Conservation (phyloP, 2,113 vertebrate genomes). For the Labeo rohita region DNA sequence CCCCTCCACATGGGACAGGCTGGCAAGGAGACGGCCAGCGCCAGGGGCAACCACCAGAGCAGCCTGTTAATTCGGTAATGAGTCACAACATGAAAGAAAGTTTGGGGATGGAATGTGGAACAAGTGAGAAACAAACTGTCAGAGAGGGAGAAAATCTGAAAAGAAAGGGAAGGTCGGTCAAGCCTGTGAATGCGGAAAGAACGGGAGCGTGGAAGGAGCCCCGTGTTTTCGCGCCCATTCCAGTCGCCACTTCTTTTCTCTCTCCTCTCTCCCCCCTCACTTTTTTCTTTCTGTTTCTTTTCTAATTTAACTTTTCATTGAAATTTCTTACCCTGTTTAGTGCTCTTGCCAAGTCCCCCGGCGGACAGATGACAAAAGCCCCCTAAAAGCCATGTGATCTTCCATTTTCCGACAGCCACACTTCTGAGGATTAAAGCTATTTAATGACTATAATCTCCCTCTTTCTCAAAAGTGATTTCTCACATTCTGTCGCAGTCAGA, state of each 20-base stretch:
- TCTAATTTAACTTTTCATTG: slow-evolving; percentile 88
- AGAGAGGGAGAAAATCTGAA: slow-evolving; percentile 63
- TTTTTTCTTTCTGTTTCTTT: slow-evolving; percentile 73
- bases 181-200: slow-evolving; percentile 61
- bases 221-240: slow-evolving; percentile 63
- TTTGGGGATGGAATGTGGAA: slow-evolving; percentile 53
- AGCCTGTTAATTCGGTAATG: slow-evolving; percentile 69
- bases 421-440: slow-evolving; percentile 92
- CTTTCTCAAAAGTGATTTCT: slow-evolving; percentile 82
- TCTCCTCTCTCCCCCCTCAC: slow-evolving; percentile 52
- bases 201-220: slow-evolving; percentile 56
- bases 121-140: slow-evolving; percentile 59
- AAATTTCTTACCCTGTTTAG: slow-evolving; percentile 81
- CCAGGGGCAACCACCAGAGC: slow-evolving; percentile 60
- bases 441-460: slow-evolving; percentile 93
- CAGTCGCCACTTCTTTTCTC: slow-evolving; percentile 37
- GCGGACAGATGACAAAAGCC: slow-evolving; percentile 81
- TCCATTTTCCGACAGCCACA: slow-evolving; percentile 87
- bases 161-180: slow-evolving; percentile 60
- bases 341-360: slow-evolving; percentile 83
- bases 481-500: slow-evolving; percentile 78
- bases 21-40: slow-evolving; percentile 71
- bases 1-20: slow-evolving; percentile 56
- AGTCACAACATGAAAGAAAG: slow-evolving; percentile 74
- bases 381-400: slow-evolving; percentile 87